These are phyloP conservation scores for Ochropacha duplaris DNA, from an alignment of 2,888 invertebrate genomes.

Conservation along the genomic window DNA sequence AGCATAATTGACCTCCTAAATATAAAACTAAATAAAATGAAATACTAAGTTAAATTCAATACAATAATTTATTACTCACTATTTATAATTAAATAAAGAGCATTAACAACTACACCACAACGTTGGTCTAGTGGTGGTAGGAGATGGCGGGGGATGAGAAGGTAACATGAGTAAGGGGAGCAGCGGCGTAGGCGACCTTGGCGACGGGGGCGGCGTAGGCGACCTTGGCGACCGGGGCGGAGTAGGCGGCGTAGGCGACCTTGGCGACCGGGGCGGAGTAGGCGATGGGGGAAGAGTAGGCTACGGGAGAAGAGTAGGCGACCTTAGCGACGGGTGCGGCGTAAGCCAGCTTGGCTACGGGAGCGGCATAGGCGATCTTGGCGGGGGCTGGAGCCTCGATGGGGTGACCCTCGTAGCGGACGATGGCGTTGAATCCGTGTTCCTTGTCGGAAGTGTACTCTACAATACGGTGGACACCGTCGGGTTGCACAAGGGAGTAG, in stretches of 20 bases:
- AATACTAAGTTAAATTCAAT: background rate
- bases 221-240: slow-evolving; percentile 12
- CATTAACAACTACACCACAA: background rate
- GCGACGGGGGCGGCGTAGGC: slow-evolving; percentile 36
- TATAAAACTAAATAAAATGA: too few species aligned
- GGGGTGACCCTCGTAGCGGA: slow-evolving; percentile 71
- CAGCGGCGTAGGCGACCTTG: slow-evolving; percentile 35
- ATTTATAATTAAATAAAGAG: background rate
- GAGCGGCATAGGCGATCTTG: slow-evolving; percentile 32
- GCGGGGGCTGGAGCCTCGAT: slow-evolving; percentile 22
- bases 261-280: slow-evolving; percentile 35
- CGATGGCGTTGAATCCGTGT: slow-evolving; percentile 74
- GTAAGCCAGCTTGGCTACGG: slow-evolving; percentile 29
- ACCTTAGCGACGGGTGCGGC: slow-evolving; percentile 21
- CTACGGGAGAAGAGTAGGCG: slow-evolving; percentile 34
- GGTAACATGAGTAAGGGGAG: slow-evolving; percentile 27
- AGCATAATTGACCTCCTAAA: too few species aligned
- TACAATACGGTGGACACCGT: slow-evolving; percentile 71
- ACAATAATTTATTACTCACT: background rate
- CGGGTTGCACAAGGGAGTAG: slow-evolving; percentile 77
- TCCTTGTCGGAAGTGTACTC: slow-evolving; percentile 71
- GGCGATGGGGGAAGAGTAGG: slow-evolving; percentile 37
- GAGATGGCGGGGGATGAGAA: slow-evolving; percentile 63
- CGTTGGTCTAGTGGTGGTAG: slow-evolving; percentile 66
- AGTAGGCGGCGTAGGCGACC: slow-evolving; percentile 29